These are phyloP conservation scores for Saturnia japonica DNA, from an alignment of 2,888 invertebrate species.

Conservation along the genomic window DNA sequence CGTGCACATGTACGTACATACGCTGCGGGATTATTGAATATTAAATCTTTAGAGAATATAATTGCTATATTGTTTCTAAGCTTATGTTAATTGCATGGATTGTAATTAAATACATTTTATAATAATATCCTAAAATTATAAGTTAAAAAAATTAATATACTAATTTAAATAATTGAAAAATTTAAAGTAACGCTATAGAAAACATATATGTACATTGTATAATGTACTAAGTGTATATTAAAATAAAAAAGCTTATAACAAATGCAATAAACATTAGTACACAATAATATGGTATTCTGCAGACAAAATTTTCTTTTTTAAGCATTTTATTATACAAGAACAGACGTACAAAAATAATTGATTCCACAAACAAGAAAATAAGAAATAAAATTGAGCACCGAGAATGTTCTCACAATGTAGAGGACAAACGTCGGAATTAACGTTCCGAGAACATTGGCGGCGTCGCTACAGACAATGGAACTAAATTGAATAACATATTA, in stretches of 20 bases:
- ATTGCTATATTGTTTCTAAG: no score
- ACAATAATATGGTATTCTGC: neutral
- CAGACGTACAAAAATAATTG: constrained; percentile 23
- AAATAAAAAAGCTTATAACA: neutral
- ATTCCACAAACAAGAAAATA: constrained; percentile 21
- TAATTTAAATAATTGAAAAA: no score
- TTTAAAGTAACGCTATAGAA: neutral
- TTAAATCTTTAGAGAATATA: neutral
- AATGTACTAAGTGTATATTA: neutral
- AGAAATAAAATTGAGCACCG: constrained; percentile 34
- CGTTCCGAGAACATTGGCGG: constrained; percentile 49
- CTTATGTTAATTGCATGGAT: no score
- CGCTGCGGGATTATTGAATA: neutral
- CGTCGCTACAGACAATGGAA: constrained; percentile 39
- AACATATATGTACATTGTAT: neutral
- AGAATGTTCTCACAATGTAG: constrained; percentile 48
- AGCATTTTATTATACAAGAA: constrained; percentile 17
- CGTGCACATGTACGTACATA: neutral
- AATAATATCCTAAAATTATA: no score
- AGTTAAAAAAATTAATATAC: no score
- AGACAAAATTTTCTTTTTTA: neutral
- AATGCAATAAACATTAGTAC: neutral
- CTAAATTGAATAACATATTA: constrained; percentile 49
- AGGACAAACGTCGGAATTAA: constrained; percentile 45
- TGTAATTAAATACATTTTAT: no score